These are phyloP conservation scores for Tetragnatha versicolor DNA, from an alignment of 1,140 invertebrate genomes.

Conservation along the genomic window DNA sequence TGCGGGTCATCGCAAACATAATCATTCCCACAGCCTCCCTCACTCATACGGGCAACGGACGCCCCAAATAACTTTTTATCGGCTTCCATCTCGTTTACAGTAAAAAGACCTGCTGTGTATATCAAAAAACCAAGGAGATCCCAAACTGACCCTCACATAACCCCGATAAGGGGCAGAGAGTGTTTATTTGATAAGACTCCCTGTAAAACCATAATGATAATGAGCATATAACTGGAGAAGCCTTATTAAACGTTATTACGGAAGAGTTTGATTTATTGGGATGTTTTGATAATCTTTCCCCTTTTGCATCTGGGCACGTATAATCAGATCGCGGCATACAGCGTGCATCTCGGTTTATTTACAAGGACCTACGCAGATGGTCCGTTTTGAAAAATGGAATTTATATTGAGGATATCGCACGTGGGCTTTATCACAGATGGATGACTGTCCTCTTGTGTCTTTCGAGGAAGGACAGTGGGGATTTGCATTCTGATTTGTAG, in stretches of 20 bases:
- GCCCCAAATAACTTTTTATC: slow-evolving; percentile 31
- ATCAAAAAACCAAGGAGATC: slow-evolving; percentile 10
- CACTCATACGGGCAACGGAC: not conserved
- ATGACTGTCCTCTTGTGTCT: too few relatives aligned
- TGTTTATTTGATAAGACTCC: slow-evolving; percentile 46
- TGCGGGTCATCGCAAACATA: slow-evolving; percentile 9
- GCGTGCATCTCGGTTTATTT: too few relatives aligned
- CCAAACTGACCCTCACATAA: slow-evolving; percentile 26
- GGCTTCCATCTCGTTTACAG: slow-evolving; percentile 27
- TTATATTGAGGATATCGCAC: too few relatives aligned
- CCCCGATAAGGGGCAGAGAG: slow-evolving; percentile 13
- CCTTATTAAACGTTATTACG: slow-evolving; percentile 35
- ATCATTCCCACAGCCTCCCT: slow-evolving; percentile 29
- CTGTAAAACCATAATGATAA: slow-evolving; percentile 43
- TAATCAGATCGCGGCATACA: too few relatives aligned
- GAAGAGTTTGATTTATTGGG: slow-evolving; percentile 24
- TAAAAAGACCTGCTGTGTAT: slow-evolving; percentile 4
- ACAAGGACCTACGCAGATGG: too few relatives aligned
- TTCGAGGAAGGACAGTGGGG: too few relatives aligned
- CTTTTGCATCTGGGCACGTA: too few relatives aligned
- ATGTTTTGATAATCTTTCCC: slow-evolving; percentile 7
- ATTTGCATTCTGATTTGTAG: too few relatives aligned
- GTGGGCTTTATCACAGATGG: too few relatives aligned
- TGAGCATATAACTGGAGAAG: not conserved
- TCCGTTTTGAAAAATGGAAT: too few relatives aligned